phyloP scores from a whole-genome alignment of 1,140 invertebrate genomes.

The Megalopta genalis region DNA sequence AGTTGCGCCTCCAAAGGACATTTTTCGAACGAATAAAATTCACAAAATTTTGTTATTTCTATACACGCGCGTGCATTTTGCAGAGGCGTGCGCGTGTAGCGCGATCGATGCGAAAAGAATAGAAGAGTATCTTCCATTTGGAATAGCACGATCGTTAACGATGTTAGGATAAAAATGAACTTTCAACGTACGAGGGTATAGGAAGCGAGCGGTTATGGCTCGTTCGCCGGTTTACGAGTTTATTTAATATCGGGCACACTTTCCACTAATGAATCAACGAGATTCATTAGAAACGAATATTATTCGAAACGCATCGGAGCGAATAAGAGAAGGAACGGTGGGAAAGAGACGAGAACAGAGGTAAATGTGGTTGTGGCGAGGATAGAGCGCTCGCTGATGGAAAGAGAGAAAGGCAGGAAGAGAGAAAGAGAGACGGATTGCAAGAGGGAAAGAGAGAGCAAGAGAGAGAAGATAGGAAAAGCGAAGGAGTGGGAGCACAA shows the following conservation, averaged over 20 bases:
- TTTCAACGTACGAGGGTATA: too few relatives aligned
- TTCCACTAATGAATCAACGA: background rate
- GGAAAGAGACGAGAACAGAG: background rate
- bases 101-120: too few relatives aligned
- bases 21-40: too few relatives aligned
- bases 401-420: background rate
- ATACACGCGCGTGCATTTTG: too few relatives aligned
- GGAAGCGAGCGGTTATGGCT: too few relatives aligned
- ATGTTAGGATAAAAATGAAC: too few relatives aligned
- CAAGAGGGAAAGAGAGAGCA: background rate
- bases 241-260: background rate
- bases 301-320: constrained; percentile 12
- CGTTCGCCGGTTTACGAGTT: background rate
- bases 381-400: background rate
- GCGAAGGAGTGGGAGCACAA: background rate
- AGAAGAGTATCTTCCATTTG: too few relatives aligned
- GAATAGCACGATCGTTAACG: too few relatives aligned
- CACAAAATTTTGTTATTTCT: too few relatives aligned
- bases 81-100: too few relatives aligned
- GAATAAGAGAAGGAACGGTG: background rate
- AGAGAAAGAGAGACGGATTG: background rate
- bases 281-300: constrained; percentile 6
- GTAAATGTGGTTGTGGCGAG: background rate
- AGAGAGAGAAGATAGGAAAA: background rate
- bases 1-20: too few relatives aligned